phyloP scores from a whole-genome alignment of 1,140 invertebrate genomes.

The Galendromus occidentalis region DNA sequence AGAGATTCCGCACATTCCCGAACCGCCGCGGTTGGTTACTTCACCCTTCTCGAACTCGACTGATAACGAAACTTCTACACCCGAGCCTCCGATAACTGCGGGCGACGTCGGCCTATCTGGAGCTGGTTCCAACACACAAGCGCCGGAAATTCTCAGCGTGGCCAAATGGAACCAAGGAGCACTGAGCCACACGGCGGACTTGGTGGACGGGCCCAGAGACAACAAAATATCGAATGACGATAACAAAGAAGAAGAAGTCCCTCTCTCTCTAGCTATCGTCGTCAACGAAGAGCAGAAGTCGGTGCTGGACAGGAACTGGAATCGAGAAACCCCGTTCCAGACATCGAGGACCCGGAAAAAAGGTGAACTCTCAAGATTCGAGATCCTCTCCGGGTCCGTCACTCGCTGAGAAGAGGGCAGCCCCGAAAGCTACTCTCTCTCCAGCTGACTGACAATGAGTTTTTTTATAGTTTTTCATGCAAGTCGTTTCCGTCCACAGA shows the following conservation, averaged over 20 bases:
- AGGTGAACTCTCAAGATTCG: not conserved
- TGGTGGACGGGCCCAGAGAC: not conserved
- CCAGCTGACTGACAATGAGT: too few relatives aligned
- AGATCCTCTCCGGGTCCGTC: not conserved
- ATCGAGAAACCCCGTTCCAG: slow-evolving; percentile 4
- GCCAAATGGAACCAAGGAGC: not conserved
- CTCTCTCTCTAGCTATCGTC: slow-evolving; percentile 22
- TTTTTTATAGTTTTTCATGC: too few relatives aligned
- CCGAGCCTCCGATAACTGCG: not conserved
- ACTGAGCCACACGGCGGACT: not conserved
- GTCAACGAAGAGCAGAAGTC: slow-evolving; percentile 19
- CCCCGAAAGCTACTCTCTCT: too few relatives aligned
- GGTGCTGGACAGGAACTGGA: slow-evolving; percentile 11
- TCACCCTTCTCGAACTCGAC: not conserved
- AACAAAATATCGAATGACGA: not conserved
- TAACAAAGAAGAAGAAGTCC: slow-evolving; percentile 18
- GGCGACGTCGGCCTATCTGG: not conserved
- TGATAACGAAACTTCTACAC: not conserved
- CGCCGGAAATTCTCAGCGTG: slow-evolving; percentile 14
- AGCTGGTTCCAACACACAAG: not conserved
- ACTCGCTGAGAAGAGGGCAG: too few relatives aligned
- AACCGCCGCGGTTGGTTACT: not conserved
- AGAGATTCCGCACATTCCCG: not conserved
- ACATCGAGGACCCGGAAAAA: not conserved
- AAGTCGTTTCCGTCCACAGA: not conserved